Evolutionary conservation across 30 jellyfish, hydroid and myxozoan species (phyloP), one percentile per base, ranked within the genome.

Genomic region (Aurelia sp.): DNA sequence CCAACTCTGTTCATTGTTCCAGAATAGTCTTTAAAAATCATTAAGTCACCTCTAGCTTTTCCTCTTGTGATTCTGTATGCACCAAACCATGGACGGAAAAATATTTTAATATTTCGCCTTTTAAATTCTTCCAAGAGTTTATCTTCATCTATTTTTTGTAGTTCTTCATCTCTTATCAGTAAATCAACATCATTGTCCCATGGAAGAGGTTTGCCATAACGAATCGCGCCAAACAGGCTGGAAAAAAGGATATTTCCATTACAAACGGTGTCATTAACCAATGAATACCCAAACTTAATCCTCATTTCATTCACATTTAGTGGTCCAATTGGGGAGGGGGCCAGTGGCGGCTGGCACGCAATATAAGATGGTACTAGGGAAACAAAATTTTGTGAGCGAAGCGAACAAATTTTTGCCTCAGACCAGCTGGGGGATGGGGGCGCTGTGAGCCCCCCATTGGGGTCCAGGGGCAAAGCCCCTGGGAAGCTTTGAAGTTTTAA

Each of bases 171-270:
- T 33, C 90, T 61, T 12, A 93, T 41, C 8, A 91, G 88, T 30
- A 93, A 40, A 78, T 93, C 98, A 23, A 84, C 88, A 73, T 93
- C 98, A 69, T 90, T 77, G 66, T 93, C 98, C 98, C 98, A 93
- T 10, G 97, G 97, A 20, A 93, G 71, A 13, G 98, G 98, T 11
- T 89, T 58, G 64, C 86, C 66, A 86, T 72, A 78, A 9, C 98
- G 97, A 50, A 88, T 66, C 23, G 98, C 98, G 4, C 98, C 98
- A 97, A 97, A 93, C 60, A 93, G 60, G 78, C 98, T 93, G 10
- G 51, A 44, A 63, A 69, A 62, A 69, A 74, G 75, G 63, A 27
- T n/a, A 16, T 19, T 27, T 19, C 33, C 11, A 13, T 61, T 15
- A n/a, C 7, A 22, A 82, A 62, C 16, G 15, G 3, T 72, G 15